Base-by-base conservation (phyloP, 1,140 invertebrate genomes). In the Drosophila ficusphila region DNA sequence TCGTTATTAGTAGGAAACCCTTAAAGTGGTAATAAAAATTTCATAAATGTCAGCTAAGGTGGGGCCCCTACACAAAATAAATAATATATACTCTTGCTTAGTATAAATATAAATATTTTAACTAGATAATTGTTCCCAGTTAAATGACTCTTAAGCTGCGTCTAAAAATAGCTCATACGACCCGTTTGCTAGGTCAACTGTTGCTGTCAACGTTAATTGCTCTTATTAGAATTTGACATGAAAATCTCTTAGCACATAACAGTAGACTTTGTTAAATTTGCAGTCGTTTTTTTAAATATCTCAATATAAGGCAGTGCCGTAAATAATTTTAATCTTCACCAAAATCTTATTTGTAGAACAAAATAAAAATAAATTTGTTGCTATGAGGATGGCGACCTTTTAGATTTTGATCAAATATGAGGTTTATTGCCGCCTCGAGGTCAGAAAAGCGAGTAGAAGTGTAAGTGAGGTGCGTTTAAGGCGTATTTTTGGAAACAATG, bases 371-470 rank as follows among this genome's bases (percentile, higher is more conserved):
- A 27, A 46, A 46, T 46, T 46, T 7, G 42, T 12, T 12, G 41
- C 6, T 46, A 23, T 46, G 23, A n/a, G 23, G 14, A 9, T 16
- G 23, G 14, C 42, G 42, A 46, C 42, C 42, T 46, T 46, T 46
- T 27, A 44, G 42, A 46, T 46, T 46, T 46, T 27, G 42, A 46
- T 46, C 42, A 27, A 46, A 46, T 16, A 46, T 27, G 23, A 27
- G 23, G 42, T 9, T 46, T 46, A 27, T 46, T 46, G 42, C 12
- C 4, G 23, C 7, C 12, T n/a, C 42, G 42, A 46, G 42, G 23
- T 25, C 42, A 27, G 19, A 11, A 14, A 25, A 44, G 8, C 41
- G 38, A 39, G 38, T 16, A 19, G 16, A 27, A 46, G 12, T 25
- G 25, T 23, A 25, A 14, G 6, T 25, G 21, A 42, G 19, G 21